Evolutionary conservation across 2,113 vertebrate species (phyloP), one percentile per base, ranked within the genome.

Genomic region (Phoxinus phoxinus): DNA sequence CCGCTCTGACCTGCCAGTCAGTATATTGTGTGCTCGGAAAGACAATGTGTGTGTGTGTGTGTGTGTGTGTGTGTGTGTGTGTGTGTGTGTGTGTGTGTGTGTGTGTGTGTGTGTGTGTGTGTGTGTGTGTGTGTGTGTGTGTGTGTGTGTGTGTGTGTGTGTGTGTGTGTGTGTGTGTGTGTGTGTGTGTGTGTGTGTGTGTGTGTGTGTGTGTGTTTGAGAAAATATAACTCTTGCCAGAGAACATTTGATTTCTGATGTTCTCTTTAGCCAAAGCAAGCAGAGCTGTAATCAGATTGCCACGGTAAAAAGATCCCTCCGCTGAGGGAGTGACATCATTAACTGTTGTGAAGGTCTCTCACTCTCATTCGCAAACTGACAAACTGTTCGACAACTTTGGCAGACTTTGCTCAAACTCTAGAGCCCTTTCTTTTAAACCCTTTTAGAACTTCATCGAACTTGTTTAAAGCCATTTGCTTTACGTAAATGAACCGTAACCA

Each of bases 251-350:
- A 84, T 81, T 84, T 87, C 86, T 84, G 67, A 82, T 85, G 73
- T 27, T 17, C 56, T 63, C 77, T 84, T 87, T 73, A 78, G 76
- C 86, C 86, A 87, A 87, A 81, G 83, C 75, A 84, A 87, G 86
- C 76, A 74, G 86, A 78, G 58, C 71, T 79, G 23, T 87, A 87
- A 87, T 87, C 82, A 79, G 82, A 87, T 87, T 87, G 83, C 67
- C 41, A 80, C 67, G 58, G 83, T 61, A 87, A 87, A 82, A 32
- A 25, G 82, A 84, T 65, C 46, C 56, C 76, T 84, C 86, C 83
- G 17, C 83, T n/a, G 86, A 84, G 86, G 76, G 74, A 71, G 72
- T 87, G 83, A 87, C 75, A 78, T 87, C 83, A 84, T 72, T 73
- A 74, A 58, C 25, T 83, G 27, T 79, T 44, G 65, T 72, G 35